Evolutionary conservation across 2,113 vertebrate genomes (phyloP).

Genomic region (Albula goreensis): DNA sequence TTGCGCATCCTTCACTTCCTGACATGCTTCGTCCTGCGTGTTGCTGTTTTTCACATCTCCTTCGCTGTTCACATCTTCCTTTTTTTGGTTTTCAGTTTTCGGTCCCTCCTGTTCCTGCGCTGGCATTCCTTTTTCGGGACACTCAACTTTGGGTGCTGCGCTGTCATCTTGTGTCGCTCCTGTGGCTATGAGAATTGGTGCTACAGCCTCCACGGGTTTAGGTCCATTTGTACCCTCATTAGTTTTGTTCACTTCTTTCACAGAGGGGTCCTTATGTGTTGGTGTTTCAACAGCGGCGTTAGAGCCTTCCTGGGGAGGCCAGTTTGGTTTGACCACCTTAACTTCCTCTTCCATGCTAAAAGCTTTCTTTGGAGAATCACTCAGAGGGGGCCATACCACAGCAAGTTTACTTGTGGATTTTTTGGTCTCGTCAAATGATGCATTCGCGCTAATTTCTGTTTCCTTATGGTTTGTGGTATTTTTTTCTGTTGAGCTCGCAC

Average conservation of each 20-base stretch:
- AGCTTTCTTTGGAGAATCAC: constrained; percentile 69
- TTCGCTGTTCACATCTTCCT: constrained; percentile 42
- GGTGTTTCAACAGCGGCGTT: constrained; percentile 53
- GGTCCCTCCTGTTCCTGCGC: not conserved
- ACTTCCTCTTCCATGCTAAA: constrained; percentile 77
- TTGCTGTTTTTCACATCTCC: constrained; percentile 33
- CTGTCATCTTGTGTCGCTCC: not conserved
- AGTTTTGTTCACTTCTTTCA: constrained; percentile 59
- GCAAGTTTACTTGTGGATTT: constrained; percentile 79
- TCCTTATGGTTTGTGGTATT: constrained; percentile 54
- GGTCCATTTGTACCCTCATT: constrained; percentile 41
- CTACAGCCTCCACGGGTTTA: not conserved
- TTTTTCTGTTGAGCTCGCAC: constrained; percentile 44
- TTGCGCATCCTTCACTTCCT: constrained; percentile 51
- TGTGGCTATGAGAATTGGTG: not conserved
- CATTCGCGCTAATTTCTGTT: constrained; percentile 52
- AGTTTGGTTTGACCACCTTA: constrained; percentile 80
- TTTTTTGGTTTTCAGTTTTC: constrained; percentile 48
- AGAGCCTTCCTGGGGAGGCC: constrained; percentile 78
- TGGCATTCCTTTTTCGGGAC: constrained; percentile 29
- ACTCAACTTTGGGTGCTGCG: constrained; percentile 18
- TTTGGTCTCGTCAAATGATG: constrained; percentile 64
- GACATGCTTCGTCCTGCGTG: constrained; percentile 37
- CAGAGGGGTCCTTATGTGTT: constrained; percentile 61
- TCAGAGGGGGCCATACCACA: constrained; percentile 86